Evolutionary conservation across 2,113 vertebrate species (phyloP).

Genomic region (Laticauda laticaudata): DNA sequence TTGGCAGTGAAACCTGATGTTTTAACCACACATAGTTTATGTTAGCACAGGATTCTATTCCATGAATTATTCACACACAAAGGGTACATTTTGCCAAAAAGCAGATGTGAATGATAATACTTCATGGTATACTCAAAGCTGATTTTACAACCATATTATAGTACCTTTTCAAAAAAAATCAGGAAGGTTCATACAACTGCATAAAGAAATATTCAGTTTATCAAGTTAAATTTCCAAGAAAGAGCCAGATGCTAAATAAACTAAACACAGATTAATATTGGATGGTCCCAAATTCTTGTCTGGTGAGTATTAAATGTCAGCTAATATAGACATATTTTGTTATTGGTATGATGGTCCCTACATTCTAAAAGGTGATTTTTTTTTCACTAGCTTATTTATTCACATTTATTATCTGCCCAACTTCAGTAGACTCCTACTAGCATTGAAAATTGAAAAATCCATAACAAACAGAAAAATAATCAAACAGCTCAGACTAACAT

Average conservation of each 20-base stretch:
- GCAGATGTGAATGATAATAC: slow-evolving; percentile 13
- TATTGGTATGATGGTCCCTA: not conserved
- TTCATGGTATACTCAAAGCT: slow-evolving; percentile 18
- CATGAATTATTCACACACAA: slow-evolving; percentile 29
- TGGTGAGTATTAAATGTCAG: not conserved
- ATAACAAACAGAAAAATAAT: not conserved
- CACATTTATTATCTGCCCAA: not conserved
- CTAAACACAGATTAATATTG: not conserved
- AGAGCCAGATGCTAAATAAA: too few species aligned
- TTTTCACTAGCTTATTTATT: not conserved
- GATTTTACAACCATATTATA: not conserved
- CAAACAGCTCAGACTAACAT: not conserved
- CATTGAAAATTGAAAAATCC: not conserved
- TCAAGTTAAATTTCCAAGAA: not conserved
- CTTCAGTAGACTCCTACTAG: not conserved
- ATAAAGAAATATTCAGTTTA: not conserved
- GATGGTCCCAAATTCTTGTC: not conserved
- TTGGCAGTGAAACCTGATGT: slow-evolving; percentile 14
- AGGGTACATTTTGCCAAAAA: not conserved
- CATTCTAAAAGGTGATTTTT: not conserved
- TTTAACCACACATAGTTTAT: not conserved
- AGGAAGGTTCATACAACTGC: not conserved
- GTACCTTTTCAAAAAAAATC: not conserved
- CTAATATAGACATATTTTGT: not conserved
- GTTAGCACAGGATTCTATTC: slow-evolving; percentile 21